Percentiles rank a stretch among this genome's conserved stretches.
Conservation (phyloP, 2,113 vertebrate genomes). For the Siphamia tubifer region DNA sequence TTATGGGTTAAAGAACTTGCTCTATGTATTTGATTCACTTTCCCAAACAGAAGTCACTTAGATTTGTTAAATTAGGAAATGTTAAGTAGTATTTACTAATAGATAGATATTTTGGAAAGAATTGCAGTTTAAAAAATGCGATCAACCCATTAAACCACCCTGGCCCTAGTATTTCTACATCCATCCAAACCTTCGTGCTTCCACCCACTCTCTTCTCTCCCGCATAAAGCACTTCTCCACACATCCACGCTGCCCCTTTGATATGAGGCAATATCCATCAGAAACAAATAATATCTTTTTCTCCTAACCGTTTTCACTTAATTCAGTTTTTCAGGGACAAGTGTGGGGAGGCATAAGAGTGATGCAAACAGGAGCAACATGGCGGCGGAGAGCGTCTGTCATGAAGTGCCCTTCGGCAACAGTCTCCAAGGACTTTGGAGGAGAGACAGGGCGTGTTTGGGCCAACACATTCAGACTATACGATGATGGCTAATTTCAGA, state of each 20-base stretch:
- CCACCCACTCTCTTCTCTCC: background rate
- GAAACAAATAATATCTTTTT: conserved; percentile 48
- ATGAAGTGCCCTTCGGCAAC: conserved; percentile 10
- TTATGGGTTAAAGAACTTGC: no score
- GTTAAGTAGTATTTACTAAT: no score
- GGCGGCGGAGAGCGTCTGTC: conserved; percentile 18
- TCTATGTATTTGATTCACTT: no score
- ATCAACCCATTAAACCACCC: no score
- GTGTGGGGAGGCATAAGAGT: conserved; percentile 19
- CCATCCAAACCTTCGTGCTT: background rate
- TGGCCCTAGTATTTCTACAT: background rate
- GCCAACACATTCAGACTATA: background rate
- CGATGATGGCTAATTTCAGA: background rate
- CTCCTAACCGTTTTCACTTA: conserved; percentile 37
- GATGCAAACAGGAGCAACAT: conserved; percentile 51
- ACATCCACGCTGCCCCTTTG: conserved; percentile 20
- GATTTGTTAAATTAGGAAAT: no score
- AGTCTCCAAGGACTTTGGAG: conserved; percentile 28
- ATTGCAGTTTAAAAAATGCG: no score
- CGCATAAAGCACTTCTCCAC: background rate
- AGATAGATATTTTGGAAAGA: no score
- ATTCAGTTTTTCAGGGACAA: conserved; percentile 33
- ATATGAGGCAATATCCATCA: conserved; percentile 58
- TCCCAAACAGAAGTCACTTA: no score
- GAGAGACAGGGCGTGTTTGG: background rate